Base-by-base conservation (phyloP, 2,797 vertebrate genomes). In the Diglossa cyanea region DNA sequence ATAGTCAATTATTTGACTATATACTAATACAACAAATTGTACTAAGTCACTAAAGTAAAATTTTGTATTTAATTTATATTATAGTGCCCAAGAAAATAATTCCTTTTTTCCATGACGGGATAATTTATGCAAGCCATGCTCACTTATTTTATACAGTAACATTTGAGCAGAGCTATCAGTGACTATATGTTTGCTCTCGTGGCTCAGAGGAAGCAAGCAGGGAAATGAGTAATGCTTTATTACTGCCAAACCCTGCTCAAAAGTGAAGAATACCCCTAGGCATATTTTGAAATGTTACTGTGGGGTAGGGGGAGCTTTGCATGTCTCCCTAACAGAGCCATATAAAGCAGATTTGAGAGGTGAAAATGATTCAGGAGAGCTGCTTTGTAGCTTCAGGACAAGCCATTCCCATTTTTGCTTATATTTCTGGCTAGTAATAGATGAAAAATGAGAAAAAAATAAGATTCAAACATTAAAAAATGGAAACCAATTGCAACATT, bases 171-270 rank as follows among this genome's bases (percentile, higher is more conserved):
- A 96, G 93, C 86, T 93, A 92, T 96, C 93, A 86, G 90, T 93
- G 93, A 86, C 78, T 95, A 14, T 71, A 67, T 94, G 80, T 96
- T 97, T 96, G 88, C 89, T 98, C 87, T 93, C 74, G n/a, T 88
- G 79, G 96, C 76, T 94, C 84, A 90, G 81, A 85, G 82, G 95
- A 97, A 96, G 93, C 90, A 96, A 97, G 82, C 86, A 90, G 55
- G 90, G 80, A 95, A 93, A 93, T 95, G 94, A 97, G 53, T 91
- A 96, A 96, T 81, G 85, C 21, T 96, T 94, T 95, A 91, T 97
- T 97, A 96, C 82, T 45, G 45, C 75, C 68, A 92, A 85, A 78
- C 39, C 63, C 90, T 86, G 53, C 66, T 76, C 67, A 94, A 94
- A 97, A 95, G 51, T 86, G 94, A 96, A 94, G 82, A 94, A 94